Base-by-base conservation (phyloP, 2,797 vertebrate species). In the Helostoma temminkii region DNA sequence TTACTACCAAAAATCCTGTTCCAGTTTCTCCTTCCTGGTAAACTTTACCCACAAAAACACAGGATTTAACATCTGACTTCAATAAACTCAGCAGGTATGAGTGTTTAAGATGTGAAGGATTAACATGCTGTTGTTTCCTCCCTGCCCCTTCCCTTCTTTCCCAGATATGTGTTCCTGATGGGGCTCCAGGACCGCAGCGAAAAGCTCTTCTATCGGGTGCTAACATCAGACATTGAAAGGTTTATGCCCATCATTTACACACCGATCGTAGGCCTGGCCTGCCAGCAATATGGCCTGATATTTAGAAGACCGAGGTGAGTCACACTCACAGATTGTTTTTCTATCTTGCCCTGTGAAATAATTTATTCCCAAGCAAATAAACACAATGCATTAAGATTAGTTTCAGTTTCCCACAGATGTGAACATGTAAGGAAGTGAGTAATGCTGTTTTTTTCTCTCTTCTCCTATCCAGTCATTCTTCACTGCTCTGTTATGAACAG, bases 241-340 rank as follows among this genome's bases (percentile, higher is more conserved):
- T 99, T 99, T 83, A 98, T 99, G 98, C 98, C 98, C 58, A 94
- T 98, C 81, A 96, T 99, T 76, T 99, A 99, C 90, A 99, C 98
- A 28, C 98, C 97, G 58, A 98, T 94, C 0, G 97, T 99, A 65
- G 98, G 98, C 39, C 90, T 97, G 77, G 98, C 98, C 69, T 99
- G 98, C 85, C 98, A 99, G 48, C 95, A 95, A 7, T 99, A 99
- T 8, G 96, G 98, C 73, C 93, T 98, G 84, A 92, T 94, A 45
- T 98, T 97, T 86, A 95, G 93, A 84, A 95, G 95, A 90, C 97
- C 98, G 71, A 96, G 98, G 98, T 99, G 92, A 91, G 93, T 93
- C 30, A 62, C 12, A 50, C 25, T 54, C 22, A 30, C 21, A 59
- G 15, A 16, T 36, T 3, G 67, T 28, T 60, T 36, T 9, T 61